A percentile compares a stretch with the other conserved stretches of the same genome.
phyloP scores from a whole-genome alignment of 2,113 vertebrate species.

The Motacilla alba region DNA sequence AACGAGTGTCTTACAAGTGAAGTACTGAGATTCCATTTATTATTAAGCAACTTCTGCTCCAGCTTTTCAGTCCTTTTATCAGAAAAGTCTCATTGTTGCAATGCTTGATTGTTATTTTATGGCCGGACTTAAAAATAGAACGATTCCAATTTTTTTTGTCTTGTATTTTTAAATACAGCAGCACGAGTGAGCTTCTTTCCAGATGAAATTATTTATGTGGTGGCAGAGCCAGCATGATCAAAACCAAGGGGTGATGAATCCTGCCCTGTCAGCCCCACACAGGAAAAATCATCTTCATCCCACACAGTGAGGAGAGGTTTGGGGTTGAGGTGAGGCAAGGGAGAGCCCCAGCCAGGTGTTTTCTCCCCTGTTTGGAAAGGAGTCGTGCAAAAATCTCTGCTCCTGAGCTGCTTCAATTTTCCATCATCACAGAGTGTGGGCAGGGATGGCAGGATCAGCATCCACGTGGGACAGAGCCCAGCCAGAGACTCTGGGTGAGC shows the following conservation, averaged over 20 bases:
- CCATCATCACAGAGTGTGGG: background rate
- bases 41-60: constrained; percentile 12
- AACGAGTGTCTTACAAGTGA: background rate
- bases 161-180: background rate
- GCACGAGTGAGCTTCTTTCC: background rate
- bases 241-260: background rate
- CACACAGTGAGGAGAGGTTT: background rate
- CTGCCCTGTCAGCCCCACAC: background rate
- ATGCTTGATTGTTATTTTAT: background rate
- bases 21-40: background rate
- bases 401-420: background rate
- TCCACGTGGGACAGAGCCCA: background rate
- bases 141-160: background rate
- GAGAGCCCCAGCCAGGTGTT: background rate
- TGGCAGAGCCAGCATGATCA: background rate
- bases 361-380: background rate
- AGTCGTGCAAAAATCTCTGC: background rate
- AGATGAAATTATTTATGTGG: background rate
- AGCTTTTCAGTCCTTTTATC: background rate
- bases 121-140: background rate
- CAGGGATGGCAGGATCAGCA: background rate
- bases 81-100: background rate
- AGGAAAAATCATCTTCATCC: background rate
- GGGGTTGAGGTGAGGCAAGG: background rate
- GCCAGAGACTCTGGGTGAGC: background rate